These are phyloP conservation scores for Margaritifera margaritifera DNA, from an alignment of 2,888 invertebrate species.

Conservation along the genomic window DNA sequence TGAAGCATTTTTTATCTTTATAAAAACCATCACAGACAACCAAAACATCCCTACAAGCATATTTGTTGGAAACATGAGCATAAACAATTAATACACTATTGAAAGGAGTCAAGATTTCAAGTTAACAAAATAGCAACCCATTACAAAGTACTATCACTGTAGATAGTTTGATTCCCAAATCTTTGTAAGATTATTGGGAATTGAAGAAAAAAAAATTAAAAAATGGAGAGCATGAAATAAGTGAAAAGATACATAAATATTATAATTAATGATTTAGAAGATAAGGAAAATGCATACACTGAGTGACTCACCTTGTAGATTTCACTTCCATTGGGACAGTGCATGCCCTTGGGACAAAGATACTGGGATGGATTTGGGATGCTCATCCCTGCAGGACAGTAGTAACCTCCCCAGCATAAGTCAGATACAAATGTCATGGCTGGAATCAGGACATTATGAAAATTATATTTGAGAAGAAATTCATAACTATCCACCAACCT, in stretches of 20 bases:
- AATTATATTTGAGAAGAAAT: too few relatives aligned
- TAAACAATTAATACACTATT: too few relatives aligned
- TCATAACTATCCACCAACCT: too few relatives aligned
- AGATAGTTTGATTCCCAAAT: not conserved
- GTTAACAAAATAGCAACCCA: not conserved
- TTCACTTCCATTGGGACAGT: slow-evolving; percentile 69
- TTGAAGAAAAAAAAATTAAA: not conserved
- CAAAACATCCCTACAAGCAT: too few relatives aligned
- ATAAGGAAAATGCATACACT: not conserved
- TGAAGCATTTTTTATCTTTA: too few relatives aligned
- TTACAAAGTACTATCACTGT: not conserved
- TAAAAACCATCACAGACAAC: too few relatives aligned
- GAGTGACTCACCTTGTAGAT: slow-evolving; percentile 56
- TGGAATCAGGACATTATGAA: slow-evolving; percentile 21
- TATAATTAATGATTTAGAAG: too few relatives aligned
- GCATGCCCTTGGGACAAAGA: slow-evolving; percentile 64
- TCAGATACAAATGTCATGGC: slow-evolving; percentile 60
- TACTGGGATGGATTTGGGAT: slow-evolving; percentile 60
- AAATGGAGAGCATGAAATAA: not conserved
- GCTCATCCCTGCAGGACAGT: slow-evolving; percentile 58
- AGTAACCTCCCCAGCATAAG: slow-evolving; percentile 69
- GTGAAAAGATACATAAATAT: not conserved
- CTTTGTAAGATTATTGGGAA: not conserved
- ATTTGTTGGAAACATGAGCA: too few relatives aligned
- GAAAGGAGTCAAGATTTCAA: too few relatives aligned